These are phyloP conservation scores for Trematomus bernacchii DNA, from an alignment of 2,797 vertebrate species.

Conservation along the genomic window DNA sequence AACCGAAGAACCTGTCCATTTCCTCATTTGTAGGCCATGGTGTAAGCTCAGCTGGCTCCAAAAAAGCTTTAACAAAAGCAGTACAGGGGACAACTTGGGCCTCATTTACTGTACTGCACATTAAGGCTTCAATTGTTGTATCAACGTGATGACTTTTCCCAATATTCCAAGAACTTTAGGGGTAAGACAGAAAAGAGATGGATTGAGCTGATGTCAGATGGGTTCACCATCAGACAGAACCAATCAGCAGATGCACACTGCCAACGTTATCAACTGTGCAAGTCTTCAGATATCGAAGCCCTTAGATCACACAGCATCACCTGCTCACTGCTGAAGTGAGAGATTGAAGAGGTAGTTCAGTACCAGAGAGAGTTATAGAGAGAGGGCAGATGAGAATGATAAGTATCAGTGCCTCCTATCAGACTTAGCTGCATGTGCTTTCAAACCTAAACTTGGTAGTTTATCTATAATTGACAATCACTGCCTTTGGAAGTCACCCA, in stretches of 20 bases:
- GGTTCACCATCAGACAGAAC: conserved; percentile 37
- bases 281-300: conserved; percentile 43
- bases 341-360: conserved; percentile 63
- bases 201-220: conserved; percentile 1
- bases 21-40: too few species aligned
- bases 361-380: conserved; percentile 46
- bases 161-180: conserved; percentile 2
- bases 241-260: conserved; percentile 50
- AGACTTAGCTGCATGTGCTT: conserved; percentile 55
- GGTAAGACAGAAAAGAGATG: not conserved
- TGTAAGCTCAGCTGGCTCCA: too few species aligned
- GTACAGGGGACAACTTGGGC: not conserved
- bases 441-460: conserved; percentile 60
- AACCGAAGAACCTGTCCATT: too few species aligned
- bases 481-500: conserved; percentile 49
- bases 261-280: conserved; percentile 35
- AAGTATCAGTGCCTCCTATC: conserved; percentile 52
- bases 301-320: conserved; percentile 46
- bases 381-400: conserved; percentile 61
- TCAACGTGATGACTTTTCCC: not conserved
- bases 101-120: not conserved
- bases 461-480: conserved; percentile 77
- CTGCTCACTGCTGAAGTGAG: conserved; percentile 51
- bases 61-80: too few species aligned
- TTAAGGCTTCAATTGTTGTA: not conserved